phyloP scores from a whole-genome alignment of 1,140 invertebrate genomes.

The Cydia strobilella region DNA sequence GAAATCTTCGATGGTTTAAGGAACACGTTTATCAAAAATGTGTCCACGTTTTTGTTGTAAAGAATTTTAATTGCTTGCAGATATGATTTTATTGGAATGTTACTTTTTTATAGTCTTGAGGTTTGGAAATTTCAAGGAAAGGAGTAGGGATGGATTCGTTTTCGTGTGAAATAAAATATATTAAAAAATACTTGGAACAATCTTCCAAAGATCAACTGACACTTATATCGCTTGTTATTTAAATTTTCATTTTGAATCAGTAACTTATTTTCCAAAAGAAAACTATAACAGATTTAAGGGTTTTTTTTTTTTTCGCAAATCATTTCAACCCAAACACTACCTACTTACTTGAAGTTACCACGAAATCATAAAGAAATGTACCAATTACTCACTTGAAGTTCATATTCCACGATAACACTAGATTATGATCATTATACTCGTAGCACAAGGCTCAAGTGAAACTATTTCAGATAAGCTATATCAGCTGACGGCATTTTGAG shows the following conservation, averaged over 20 bases:
- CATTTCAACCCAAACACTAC: neutral
- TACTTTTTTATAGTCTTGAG: neutral
- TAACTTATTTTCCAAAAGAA: too few relatives aligned
- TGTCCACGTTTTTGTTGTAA: neutral
- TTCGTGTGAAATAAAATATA: neutral
- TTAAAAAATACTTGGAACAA: too few relatives aligned
- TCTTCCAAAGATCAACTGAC: too few relatives aligned
- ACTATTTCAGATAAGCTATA: neutral
- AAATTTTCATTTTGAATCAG: too few relatives aligned
- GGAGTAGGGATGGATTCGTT: neutral
- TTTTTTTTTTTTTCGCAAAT: too few relatives aligned
- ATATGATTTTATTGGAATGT: conserved; percentile 22
- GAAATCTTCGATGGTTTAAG: neutral
- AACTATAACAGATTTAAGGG: too few relatives aligned
- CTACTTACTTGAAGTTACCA: too few relatives aligned
- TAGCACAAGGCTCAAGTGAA: neutral
- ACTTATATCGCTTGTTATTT: too few relatives aligned
- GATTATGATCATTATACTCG: neutral
- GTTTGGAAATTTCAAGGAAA: neutral
- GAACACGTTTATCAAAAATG: conserved; percentile 4
- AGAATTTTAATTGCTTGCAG: conserved; percentile 24
- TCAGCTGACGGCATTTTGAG: neutral
- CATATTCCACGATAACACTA: neutral
- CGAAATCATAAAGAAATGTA: neutral
- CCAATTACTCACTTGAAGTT: neutral